Percentiles rank a stretch among this genome's conserved stretches.
phyloP scores from a whole-genome alignment of 2,888 invertebrate species.

The Drymonia ruficornis region DNA sequence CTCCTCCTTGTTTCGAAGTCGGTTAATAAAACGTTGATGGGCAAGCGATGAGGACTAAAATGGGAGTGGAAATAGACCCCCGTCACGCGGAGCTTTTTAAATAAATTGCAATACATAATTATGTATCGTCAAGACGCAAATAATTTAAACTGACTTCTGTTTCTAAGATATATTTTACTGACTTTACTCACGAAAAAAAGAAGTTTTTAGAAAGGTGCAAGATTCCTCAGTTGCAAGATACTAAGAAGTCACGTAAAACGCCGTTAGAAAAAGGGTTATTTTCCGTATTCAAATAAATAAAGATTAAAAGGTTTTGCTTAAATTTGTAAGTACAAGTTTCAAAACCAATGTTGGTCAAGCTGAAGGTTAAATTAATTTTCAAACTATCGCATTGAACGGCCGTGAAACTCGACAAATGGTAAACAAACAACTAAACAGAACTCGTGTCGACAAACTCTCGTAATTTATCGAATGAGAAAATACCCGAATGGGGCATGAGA shows the following conservation, averaged over 20 bases:
- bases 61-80: slow-evolving; percentile 23
- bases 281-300: no score
- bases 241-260: no score
- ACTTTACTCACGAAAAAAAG: no score
- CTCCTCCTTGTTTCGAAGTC: no score
- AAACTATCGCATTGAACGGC: slow-evolving; percentile 26
- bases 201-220: no score
- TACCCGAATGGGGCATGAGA: slow-evolving; percentile 17
- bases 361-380: slow-evolving; percentile 29
- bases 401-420: slow-evolving; percentile 21
- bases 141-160: background rate
- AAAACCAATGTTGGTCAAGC: slow-evolving; percentile 17
- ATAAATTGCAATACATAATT: slow-evolving; percentile 31
- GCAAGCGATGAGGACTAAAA: slow-evolving; percentile 25
- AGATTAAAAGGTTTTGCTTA: slow-evolving; percentile 28
- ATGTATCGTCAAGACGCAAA: no score
- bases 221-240: no score
- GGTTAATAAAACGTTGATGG: slow-evolving; percentile 23
- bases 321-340: slow-evolving; percentile 17
- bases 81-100: slow-evolving; percentile 8
- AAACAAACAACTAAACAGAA: slow-evolving; percentile 24
- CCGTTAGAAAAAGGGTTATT: no score
- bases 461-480: slow-evolving; percentile 13
- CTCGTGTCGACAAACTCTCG: slow-evolving; percentile 15
- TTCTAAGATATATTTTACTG: no score